These are phyloP conservation scores for Mus pahari DNA, from an alignment of 2,113 vertebrate genomes.

Conservation along the genomic window DNA sequence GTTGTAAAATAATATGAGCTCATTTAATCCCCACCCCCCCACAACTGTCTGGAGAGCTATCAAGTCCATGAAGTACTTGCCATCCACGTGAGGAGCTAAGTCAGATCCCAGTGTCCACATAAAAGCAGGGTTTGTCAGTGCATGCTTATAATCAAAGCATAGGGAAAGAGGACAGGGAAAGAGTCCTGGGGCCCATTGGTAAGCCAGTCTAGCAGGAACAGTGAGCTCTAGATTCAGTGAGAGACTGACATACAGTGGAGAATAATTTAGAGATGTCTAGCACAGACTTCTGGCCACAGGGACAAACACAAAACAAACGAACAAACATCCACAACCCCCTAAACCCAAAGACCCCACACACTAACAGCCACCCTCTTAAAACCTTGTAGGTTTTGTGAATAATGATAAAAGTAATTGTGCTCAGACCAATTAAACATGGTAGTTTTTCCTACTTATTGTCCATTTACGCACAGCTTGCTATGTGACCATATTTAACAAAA, in stretches of 20 bases:
- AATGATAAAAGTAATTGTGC: background rate
- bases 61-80: background rate
- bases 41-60: background rate
- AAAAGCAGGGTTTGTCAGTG: background rate
- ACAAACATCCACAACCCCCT: too few species aligned
- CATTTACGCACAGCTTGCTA: background rate
- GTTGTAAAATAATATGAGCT: background rate
- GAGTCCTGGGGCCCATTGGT: too few species aligned
- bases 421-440: background rate
- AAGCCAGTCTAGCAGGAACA: background rate
- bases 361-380: background rate
- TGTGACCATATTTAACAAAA: background rate
- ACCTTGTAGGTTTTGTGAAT: background rate
- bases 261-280: background rate
- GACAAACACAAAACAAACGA: background rate
- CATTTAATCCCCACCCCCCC: background rate
- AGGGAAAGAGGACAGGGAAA: background rate
- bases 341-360: background rate
- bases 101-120: background rate
- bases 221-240: background rate
- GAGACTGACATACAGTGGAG: background rate
- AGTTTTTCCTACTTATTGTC: background rate
- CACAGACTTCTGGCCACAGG: background rate
- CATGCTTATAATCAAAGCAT: background rate
- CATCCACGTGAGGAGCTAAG: background rate